phyloP scores from a whole-genome alignment of 2,113 vertebrate genomes.

The Hyperoodon ampullatus region DNA sequence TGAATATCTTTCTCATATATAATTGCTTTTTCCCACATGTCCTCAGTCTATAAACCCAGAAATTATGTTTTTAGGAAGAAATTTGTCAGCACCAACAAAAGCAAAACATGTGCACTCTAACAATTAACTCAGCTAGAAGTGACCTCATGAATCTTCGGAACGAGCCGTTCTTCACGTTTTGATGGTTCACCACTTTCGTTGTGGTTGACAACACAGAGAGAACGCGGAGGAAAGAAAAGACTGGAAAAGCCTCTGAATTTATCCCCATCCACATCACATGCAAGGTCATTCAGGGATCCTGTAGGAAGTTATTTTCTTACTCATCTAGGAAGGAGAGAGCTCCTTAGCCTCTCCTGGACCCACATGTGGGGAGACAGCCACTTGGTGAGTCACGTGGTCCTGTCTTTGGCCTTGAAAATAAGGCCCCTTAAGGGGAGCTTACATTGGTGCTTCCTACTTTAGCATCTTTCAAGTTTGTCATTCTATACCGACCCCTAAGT shows the following conservation, averaged over 20 bases:
- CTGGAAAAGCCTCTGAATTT: rapidly evolving
- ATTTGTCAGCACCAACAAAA: not conserved
- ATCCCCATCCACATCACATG: rapidly evolving
- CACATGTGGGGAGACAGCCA: not conserved
- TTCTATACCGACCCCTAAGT: not conserved
- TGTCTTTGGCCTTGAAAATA: constrained; percentile 1
- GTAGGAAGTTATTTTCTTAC: not conserved
- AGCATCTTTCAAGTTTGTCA: not conserved
- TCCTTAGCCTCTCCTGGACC: not conserved
- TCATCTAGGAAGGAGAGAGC: not conserved
- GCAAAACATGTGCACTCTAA: too few relatives aligned
- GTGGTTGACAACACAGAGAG: rapidly evolving
- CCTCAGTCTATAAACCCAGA: not conserved
- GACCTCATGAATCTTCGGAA: rapidly evolving
- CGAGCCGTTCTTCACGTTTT: rapidly evolving
- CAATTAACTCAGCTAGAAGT: rapidly evolving
- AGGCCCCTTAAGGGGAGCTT: not conserved
- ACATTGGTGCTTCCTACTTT: not conserved
- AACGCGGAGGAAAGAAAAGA: rapidly evolving
- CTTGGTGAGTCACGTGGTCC: not conserved
- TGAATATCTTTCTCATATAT: not conserved
- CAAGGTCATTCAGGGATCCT: rapidly evolving
- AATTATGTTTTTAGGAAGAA: not conserved
- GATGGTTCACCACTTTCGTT: rapidly evolving
- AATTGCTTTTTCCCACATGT: not conserved